Evolutionary conservation across 2,113 vertebrate genomes (phyloP), one percentile per base, ranked within the genome.

Genomic region (Oenanthe oenanthe): DNA sequence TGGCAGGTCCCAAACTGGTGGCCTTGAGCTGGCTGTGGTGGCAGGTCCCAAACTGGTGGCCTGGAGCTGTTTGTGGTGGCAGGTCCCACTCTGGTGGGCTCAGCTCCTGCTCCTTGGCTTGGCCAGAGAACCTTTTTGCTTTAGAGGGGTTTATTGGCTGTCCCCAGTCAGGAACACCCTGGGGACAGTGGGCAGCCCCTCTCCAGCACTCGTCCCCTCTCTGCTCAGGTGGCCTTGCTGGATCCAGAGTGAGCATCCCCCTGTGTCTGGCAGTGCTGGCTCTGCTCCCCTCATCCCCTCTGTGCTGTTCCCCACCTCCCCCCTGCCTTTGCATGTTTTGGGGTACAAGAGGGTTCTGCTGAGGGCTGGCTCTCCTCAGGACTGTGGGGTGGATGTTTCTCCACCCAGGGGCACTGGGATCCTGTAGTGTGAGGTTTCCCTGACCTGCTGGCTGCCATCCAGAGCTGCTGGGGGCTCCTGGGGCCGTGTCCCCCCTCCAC

Each of bases 151-250:
- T 58, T 36, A 5, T 32, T 31, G 81, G 66, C 45, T 56, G 48
- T 36, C 19, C 38, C 25, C 28, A 36, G 60, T 12, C 5, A 28
- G 81, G 4, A 26, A 10, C 45, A 12, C 3, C 29, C 32, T 3
- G 3, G 31, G 31, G 47, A 36, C n/a, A 58, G 42, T 32, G 72
- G n/a, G 50, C 43, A 50, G 47, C 31, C 21, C 19, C 5, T 4
- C 15, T 63, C 36, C 3, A 3, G 26, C 7, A 0, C 45, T 32
- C 60, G 56, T 67, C 22, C 47, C 28, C 18, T 61, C 0, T 0
- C 26, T 4, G 16, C 65, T 76, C 88, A 38, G 57, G 2, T 28
- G 75, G 85, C 58, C n/a, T 77, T 0, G 45, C 65, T 48, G 36
- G 11, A 38, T 21, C 10, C 12, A 29, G 61, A 74, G 73, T 2